A percentile compares a stretch with the other conserved stretches of the same genome.
phyloP scores from a whole-genome alignment of 2,888 invertebrate genomes.

The Tricholauxania praeusta region DNA sequence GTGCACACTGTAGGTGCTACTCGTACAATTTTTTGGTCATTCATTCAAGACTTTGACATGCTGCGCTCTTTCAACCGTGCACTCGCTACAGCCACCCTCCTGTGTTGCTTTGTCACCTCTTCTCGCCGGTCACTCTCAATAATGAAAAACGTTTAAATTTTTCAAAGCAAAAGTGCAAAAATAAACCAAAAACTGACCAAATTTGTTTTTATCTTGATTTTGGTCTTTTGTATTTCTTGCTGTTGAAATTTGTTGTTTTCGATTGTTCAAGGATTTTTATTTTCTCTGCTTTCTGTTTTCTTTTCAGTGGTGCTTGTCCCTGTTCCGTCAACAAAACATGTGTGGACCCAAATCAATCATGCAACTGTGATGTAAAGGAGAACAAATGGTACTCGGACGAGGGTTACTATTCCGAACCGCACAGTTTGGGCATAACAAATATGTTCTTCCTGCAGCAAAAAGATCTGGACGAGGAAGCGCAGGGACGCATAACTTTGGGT shows the following conservation, averaged over 20 bases:
- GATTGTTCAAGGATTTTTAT: constrained; percentile 14
- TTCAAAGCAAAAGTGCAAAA: neutral
- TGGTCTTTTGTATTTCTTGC: constrained; percentile 27
- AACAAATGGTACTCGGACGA: constrained; percentile 92
- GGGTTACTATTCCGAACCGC: constrained; percentile 83
- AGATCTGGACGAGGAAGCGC: constrained; percentile 83
- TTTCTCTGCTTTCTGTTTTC: constrained; percentile 26
- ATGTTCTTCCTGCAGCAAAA: constrained; percentile 92
- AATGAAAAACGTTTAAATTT: constrained; percentile 29
- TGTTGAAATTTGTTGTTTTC: constrained; percentile 1
- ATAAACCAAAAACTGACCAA: neutral
- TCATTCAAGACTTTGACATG: constrained; percentile 20
- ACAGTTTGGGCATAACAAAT: constrained; percentile 88
- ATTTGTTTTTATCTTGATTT: constrained; percentile 11
- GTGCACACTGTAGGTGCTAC: neutral
- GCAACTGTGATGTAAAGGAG: constrained; percentile 91
- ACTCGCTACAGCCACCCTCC: too few species aligned
- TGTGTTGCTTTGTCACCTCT: too few species aligned
- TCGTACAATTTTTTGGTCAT: neutral
- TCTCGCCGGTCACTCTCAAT: neutral
- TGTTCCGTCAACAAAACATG: constrained; percentile 85
- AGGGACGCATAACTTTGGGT: constrained; percentile 89
- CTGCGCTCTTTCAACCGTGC: constrained; percentile 11
- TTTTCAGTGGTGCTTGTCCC: constrained; percentile 77
- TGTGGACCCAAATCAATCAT: constrained; percentile 83